These are phyloP conservation scores for Athripsodes cinereus DNA, from an alignment of 2,888 invertebrate genomes.

Conservation along the genomic window DNA sequence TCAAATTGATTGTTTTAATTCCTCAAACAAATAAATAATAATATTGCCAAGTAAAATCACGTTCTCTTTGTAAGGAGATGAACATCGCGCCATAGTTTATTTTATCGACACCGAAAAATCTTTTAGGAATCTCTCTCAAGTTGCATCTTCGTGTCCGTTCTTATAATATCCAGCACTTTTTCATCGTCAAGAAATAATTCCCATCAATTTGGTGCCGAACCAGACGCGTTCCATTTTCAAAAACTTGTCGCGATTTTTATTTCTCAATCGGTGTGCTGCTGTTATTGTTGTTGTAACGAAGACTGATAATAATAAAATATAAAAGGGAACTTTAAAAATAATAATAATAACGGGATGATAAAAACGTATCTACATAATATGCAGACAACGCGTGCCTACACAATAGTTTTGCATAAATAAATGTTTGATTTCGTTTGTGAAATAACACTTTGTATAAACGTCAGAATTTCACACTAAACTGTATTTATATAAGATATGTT, in stretches of 20 bases:
- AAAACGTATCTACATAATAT: no score
- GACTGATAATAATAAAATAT: constrained; percentile 1
- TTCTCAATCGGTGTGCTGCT: constrained; percentile 20
- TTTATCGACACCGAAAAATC: not conserved
- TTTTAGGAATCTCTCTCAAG: not conserved
- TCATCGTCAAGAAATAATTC: constrained; percentile 6
- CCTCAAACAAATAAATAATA: not conserved
- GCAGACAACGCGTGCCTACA: not conserved
- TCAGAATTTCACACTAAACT: not conserved
- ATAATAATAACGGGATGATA: not conserved
- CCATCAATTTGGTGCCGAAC: constrained; percentile 14
- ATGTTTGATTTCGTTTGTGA: not conserved
- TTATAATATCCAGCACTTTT: not conserved
- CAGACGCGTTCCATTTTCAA: constrained; percentile 19
- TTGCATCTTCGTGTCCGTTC: no score
- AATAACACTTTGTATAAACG: not conserved
- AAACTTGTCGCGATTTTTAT: constrained; percentile 21
- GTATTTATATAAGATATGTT: not conserved
- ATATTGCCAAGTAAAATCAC: not conserved
- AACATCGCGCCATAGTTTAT: not conserved
- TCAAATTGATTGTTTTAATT: not conserved
- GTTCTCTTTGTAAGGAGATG: not conserved
- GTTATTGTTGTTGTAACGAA: no score
- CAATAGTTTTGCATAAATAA: constrained; percentile 1
- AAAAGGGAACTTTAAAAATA: not conserved